Percentiles rank a stretch among this genome's conserved stretches.
Evolutionary conservation across 2,113 vertebrate genomes (phyloP).

Genomic region (Lampris incognitus): DNA sequence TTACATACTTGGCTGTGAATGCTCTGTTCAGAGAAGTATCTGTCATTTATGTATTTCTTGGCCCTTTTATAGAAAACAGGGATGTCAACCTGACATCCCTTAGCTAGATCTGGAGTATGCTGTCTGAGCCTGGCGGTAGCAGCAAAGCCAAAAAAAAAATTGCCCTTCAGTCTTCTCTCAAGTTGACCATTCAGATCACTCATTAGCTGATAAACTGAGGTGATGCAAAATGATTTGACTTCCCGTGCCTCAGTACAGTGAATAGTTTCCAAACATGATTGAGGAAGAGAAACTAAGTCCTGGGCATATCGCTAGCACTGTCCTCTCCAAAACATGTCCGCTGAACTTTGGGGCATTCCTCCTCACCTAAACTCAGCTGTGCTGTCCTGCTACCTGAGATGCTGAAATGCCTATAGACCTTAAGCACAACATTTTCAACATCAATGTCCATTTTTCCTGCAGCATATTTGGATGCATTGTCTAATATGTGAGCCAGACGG

Average conservation of each 20-base stretch:
- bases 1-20: conserved; percentile 35
- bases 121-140: conserved; percentile 25
- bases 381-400: conserved; percentile 31
- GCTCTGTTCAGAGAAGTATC: conserved; percentile 32
- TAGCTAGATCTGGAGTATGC: conserved; percentile 13
- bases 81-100: conserved; percentile 30
- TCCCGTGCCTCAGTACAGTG: conserved; percentile 26
- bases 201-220: conserved; percentile 21
- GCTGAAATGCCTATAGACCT: conserved; percentile 38
- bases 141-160: conserved; percentile 31
- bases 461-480: conserved; percentile 28
- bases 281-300: conserved; percentile 30
- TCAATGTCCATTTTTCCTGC: conserved; percentile 9
- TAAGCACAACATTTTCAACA: conserved; percentile 27
- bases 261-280: conserved; percentile 29
- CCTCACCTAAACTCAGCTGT: conserved; percentile 14
- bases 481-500: conserved; percentile 11
- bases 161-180: conserved; percentile 16
- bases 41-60: conserved; percentile 38
- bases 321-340: conserved; percentile 34
- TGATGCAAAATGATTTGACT: conserved; percentile 26
- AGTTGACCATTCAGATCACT: conserved; percentile 3
- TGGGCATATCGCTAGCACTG: not conserved
- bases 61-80: conserved; percentile 28
- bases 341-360: conserved; percentile 15